Evolutionary conservation across 2,888 invertebrate genomes (phyloP), one percentile per base, ranked within the genome.

Genomic region (Thumatha senex): DNA sequence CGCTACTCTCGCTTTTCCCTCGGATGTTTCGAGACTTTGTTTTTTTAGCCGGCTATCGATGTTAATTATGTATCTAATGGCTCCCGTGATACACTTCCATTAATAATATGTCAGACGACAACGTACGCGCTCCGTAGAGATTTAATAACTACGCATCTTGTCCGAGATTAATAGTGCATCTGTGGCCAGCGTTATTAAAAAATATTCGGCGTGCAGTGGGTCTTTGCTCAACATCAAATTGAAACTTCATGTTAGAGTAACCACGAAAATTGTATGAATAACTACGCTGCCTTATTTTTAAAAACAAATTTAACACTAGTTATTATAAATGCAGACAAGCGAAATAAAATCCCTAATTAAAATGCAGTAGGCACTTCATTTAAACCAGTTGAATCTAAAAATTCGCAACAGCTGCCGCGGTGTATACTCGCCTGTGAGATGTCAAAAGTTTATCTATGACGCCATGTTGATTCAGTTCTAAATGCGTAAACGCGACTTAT

Each of bases 21-120:
- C 57, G 67, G 67, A 70, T 53, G 72, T 66, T 70, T 70, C 74
- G 75, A 70, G 72, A 72, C 72, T 74, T 74, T 78, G 79, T 83
- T 80, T 83, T 84, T 82, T 82, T 80, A 78, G 73, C 67, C 69
- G 70, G 63, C 78, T 82, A 84, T 88, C 84, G 85, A 89, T 85
- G 86, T 89, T 89, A 89, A 90, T 90, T 90, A 89, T 77, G 80
- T 82, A 83, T 88, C 86, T 90, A 89, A 89, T 89, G 88, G 89
- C 90, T 90, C 84, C 90, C 83, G 89, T 89, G 90, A 89, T 90
- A 89, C 90, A 89, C 89, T 90, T 89, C 87, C 89, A 90, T 90
- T 90, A 89, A 89, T 89, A 90, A 87, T 78, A 81, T 64, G 76
- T 74, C 76, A 78, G 83, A 82, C 78, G 84, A 88, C 84, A 86